Conservation (phyloP, 2,797 vertebrate species). For the Ptychobarbus kaznakovi region DNA sequence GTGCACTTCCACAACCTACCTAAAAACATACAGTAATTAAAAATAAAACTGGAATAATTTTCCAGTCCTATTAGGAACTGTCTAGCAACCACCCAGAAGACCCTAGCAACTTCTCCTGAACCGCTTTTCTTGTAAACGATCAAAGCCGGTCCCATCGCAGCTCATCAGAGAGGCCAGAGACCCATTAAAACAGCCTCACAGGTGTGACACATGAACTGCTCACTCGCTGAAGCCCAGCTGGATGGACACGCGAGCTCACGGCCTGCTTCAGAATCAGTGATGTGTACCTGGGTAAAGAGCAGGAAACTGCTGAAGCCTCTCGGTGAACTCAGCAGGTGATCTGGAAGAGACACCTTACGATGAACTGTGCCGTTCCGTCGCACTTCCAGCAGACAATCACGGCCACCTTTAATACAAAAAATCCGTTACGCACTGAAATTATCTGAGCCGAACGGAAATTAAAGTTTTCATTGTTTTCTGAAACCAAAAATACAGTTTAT, state of each 20-base stretch:
- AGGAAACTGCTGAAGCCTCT: constrained; percentile 76
- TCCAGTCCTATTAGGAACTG: neutral
- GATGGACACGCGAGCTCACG: neutral
- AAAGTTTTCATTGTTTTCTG: no score
- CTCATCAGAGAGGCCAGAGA: neutral
- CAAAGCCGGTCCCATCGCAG: neutral
- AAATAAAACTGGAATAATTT: neutral
- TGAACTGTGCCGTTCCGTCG: constrained; percentile 73
- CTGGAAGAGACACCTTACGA: constrained; percentile 74
- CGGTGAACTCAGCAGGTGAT: constrained; percentile 64
- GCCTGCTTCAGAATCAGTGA: neutral
- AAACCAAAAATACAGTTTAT: neutral
- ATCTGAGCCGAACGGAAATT: neutral
- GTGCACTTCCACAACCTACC: no score
- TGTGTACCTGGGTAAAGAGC: constrained; percentile 78
- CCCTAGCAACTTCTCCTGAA: neutral
- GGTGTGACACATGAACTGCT: neutral
- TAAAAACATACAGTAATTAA: no score
- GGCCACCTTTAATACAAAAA: constrained; percentile 76
- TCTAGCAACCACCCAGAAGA: neutral
- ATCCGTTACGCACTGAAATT: neutral
- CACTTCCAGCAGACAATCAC: constrained; percentile 79
- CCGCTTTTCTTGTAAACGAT: neutral
- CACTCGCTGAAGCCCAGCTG: neutral
- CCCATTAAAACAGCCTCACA: neutral